Evolutionary conservation across 2,113 vertebrate species (phyloP).

Genomic region (Coryphaenoides rupestris): DNA sequence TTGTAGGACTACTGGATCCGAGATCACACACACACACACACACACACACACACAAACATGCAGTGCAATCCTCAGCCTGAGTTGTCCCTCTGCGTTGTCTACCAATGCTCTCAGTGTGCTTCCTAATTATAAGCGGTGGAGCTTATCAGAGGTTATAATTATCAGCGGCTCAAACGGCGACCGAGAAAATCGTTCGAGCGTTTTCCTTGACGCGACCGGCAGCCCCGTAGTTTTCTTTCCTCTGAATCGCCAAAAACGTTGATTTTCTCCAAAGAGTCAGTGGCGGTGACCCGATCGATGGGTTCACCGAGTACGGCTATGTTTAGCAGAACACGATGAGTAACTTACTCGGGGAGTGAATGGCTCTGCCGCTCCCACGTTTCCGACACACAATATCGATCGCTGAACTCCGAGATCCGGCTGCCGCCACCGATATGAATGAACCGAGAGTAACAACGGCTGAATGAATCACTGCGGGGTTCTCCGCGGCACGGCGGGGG

Average conservation of each 20-base stretch:
- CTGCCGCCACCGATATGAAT: background rate
- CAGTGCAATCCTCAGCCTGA: no score
- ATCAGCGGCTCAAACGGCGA: constrained; percentile 16
- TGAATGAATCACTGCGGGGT: constrained; percentile 10
- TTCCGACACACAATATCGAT: background rate
- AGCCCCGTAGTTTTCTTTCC: background rate
- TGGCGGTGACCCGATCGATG: background rate
- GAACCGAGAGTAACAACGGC: constrained; percentile 22
- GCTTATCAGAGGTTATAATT: no score
- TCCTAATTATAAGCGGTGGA: no score
- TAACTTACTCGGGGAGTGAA: background rate
- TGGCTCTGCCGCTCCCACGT: constrained; percentile 11
- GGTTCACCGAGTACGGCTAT: background rate
- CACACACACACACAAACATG: background rate
- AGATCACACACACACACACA: background rate
- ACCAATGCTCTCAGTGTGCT: background rate
- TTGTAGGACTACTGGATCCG: no score
- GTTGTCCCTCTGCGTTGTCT: background rate
- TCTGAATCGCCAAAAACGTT: constrained; percentile 25
- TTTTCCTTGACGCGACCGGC: constrained; percentile 6
- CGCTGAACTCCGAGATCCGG: constrained; percentile 5
- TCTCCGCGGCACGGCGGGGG: constrained; percentile 3
- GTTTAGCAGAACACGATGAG: background rate
- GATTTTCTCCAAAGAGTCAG: constrained; percentile 6
- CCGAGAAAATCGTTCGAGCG: background rate